phyloP scores from a whole-genome alignment of 2,888 invertebrate species.

The Calameuta pallipes region DNA sequence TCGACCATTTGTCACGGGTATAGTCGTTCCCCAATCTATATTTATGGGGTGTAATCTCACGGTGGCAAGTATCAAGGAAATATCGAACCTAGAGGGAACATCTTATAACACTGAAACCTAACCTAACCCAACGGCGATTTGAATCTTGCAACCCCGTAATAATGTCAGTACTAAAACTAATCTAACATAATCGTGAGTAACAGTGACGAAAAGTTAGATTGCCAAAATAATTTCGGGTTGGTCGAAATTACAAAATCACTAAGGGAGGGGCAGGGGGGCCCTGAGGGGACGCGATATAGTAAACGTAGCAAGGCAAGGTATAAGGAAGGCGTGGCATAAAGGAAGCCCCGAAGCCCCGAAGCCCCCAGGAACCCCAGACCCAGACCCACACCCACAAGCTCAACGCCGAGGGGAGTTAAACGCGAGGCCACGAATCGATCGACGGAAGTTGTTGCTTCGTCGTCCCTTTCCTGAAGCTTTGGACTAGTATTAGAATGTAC shows the following conservation, averaged over 20 bases:
- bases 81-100: neutral
- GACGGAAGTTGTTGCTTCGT: slow-evolving; percentile 35
- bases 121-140: neutral
- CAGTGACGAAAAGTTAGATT: neutral
- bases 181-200: neutral
- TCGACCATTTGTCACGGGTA: slow-evolving; percentile 15
- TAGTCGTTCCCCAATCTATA: slow-evolving; percentile 11
- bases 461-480: neutral
- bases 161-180: neutral
- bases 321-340: slow-evolving; percentile 48
- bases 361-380: neutral
- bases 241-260: neutral
- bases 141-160: neutral
- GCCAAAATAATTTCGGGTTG: neutral
- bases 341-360: slow-evolving; percentile 37
- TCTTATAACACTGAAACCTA: neutral
- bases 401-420: slow-evolving; percentile 33
- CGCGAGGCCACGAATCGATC: slow-evolving; percentile 42
- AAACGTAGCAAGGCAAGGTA: neutral
- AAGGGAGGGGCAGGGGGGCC: neutral
- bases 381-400: neutral
- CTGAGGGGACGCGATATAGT: neutral
- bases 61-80: neutral
- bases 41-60: slow-evolving; percentile 28
- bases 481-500: neutral